A percentile compares a stretch with the other conserved stretches of the same genome.
phyloP scores from a whole-genome alignment of 2,113 vertebrate species.

The Isichthys henryi region DNA sequence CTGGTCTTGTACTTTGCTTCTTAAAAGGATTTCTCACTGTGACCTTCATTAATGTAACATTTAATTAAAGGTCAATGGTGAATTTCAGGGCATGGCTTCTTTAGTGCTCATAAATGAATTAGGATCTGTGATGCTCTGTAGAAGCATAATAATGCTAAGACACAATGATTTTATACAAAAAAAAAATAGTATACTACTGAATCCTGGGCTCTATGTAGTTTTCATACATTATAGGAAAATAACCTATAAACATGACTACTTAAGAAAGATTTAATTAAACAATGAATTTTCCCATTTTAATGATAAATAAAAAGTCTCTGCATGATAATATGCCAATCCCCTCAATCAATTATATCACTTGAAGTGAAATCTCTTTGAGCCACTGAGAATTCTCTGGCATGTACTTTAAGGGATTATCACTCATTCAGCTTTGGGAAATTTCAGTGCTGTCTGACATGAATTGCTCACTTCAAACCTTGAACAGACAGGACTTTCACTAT shows the following conservation, averaged over 20 bases:
- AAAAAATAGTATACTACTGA: neutral
- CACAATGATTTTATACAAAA: too few species aligned
- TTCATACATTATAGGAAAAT: neutral
- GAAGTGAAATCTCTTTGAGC: neutral
- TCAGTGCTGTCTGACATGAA: neutral
- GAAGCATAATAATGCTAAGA: neutral
- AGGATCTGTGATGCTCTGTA: neutral
- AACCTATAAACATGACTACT: neutral
- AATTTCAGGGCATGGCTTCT: neutral
- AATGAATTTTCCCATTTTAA: neutral
- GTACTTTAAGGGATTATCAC: neutral
- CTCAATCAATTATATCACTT: neutral
- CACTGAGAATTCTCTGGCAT: neutral
- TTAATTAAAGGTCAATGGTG: constrained; percentile 10
- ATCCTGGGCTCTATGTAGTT: neutral
- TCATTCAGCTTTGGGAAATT: neutral
- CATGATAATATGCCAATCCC: neutral
- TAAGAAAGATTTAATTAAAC: neutral
- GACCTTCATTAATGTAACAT: constrained; percentile 4
- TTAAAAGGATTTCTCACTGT: neutral
- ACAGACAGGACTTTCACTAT: neutral
- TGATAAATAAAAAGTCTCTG: neutral
- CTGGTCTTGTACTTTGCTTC: neutral
- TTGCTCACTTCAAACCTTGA: neutral
- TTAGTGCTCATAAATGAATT: neutral